These are phyloP conservation scores for Indicator indicator DNA, from an alignment of 2,113 vertebrate species.

Conservation along the genomic window DNA sequence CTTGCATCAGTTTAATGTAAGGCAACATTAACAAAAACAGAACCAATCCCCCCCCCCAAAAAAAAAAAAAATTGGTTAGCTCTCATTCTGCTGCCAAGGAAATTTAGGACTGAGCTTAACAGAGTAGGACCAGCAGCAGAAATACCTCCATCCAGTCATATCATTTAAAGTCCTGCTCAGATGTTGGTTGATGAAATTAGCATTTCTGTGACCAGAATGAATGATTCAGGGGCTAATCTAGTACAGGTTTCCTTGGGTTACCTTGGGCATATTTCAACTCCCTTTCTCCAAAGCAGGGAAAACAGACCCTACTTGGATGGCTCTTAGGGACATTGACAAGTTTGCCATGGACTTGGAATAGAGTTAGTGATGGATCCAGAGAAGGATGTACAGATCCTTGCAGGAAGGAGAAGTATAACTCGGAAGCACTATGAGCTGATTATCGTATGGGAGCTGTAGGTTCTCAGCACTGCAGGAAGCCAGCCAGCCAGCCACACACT, in stretches of 20 bases:
- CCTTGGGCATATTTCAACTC: not conserved
- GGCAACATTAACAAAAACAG: not conserved
- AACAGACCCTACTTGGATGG: not conserved
- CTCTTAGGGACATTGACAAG: not conserved
- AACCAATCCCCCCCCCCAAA: not conserved
- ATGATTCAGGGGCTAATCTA: not conserved
- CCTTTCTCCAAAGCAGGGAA: not conserved
- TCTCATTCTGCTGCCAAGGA: not conserved
- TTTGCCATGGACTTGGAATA: not conserved
- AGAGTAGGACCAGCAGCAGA: not conserved
- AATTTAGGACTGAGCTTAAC: not conserved
- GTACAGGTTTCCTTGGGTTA: not conserved
- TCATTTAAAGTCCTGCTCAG: not conserved
- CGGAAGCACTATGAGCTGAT: not conserved
- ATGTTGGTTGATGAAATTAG: not conserved
- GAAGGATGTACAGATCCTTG: not conserved
- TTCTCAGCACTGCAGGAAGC: not conserved
- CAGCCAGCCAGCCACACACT: not conserved
- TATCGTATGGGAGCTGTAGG: not conserved
- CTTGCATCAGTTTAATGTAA: not conserved
- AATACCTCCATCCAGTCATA: not conserved
- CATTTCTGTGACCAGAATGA: not conserved
- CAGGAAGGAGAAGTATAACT: not conserved
- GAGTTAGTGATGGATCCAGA: not conserved
- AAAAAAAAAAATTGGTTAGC: not conserved